Conservation (phyloP, 2,113 vertebrate genomes). For the Elachura formosa region DNA sequence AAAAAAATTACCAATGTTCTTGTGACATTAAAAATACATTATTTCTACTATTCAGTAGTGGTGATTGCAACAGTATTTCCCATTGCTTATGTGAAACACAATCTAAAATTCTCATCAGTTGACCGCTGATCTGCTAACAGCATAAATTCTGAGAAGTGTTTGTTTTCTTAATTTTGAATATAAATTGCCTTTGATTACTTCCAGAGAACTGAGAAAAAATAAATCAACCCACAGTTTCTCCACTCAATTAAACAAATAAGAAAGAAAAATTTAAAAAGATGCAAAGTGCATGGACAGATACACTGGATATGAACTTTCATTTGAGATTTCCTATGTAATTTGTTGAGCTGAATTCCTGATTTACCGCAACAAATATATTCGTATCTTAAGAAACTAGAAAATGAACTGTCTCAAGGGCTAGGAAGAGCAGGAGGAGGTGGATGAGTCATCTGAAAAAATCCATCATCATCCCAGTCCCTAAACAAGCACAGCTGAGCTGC, state of each 20-base stretch:
- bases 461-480: neutral
- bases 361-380: neutral
- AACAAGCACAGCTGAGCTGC: neutral
- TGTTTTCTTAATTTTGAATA: neutral
- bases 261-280: neutral
- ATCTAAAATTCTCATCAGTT: neutral
- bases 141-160: neutral
- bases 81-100: neutral
- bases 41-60: neutral
- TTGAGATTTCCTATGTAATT: neutral
- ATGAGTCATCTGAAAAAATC: neutral
- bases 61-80: neutral
- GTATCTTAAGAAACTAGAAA: neutral
- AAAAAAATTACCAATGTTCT: neutral
- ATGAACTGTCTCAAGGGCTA: neutral
- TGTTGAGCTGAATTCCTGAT: neutral
- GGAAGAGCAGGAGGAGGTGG: neutral
- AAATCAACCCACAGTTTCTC: neutral
- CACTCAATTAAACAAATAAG: neutral
- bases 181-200: neutral
- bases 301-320: neutral
- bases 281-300: neutral
- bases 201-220: neutral
- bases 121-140: neutral
- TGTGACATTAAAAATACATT: neutral